These are phyloP conservation scores for Cryptotermes secundus DNA, from an alignment of 1,140 invertebrate genomes.

Conservation along the genomic window DNA sequence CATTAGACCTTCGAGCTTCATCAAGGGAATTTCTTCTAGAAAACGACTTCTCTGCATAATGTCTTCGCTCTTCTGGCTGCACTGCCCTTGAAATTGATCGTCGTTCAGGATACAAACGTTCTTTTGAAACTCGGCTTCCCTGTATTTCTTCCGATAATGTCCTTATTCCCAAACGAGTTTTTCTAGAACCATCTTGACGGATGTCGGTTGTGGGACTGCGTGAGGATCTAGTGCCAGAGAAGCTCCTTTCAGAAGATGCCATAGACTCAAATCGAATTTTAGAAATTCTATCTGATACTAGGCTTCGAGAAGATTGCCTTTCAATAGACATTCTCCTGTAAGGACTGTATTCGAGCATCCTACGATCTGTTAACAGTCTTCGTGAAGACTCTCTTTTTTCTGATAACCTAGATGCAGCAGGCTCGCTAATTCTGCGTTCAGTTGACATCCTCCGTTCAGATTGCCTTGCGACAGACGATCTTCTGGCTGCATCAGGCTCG, in stretches of 20 bases:
- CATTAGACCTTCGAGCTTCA: background rate
- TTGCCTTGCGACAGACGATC: background rate
- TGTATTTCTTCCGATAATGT: background rate
- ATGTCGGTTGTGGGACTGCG: background rate
- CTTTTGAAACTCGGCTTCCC: background rate
- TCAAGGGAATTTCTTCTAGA: background rate
- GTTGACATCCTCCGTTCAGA: background rate
- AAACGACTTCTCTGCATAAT: background rate
- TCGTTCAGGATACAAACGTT: background rate
- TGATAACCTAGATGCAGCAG: background rate
- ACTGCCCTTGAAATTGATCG: background rate
- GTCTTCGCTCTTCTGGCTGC: background rate
- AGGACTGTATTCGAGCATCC: background rate
- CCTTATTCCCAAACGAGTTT: background rate
- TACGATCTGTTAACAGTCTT: background rate
- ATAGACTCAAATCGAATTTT: background rate
- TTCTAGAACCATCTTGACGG: background rate
- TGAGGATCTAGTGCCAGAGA: background rate
- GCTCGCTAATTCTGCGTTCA: background rate
- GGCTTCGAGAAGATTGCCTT: background rate
- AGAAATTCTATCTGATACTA: background rate
- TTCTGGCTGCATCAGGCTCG: background rate
- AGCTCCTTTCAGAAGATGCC: background rate
- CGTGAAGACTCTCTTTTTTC: background rate
- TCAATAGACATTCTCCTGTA: background rate